Evolutionary conservation across 2,113 vertebrate genomes (phyloP).

Genomic region (Callipepla californica): DNA sequence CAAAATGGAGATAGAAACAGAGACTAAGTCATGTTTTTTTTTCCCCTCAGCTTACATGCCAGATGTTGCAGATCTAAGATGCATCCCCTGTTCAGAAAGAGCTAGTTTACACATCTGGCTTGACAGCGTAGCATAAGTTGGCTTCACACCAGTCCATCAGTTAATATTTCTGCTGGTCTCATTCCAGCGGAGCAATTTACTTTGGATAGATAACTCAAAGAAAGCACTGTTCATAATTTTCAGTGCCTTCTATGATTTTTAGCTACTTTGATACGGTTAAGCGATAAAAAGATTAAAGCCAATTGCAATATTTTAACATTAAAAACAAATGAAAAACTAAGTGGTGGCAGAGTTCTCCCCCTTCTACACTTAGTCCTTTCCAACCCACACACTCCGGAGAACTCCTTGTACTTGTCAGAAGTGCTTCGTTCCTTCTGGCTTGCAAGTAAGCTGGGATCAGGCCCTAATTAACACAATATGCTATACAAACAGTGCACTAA

Average conservation of each 20-base stretch:
- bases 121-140: not conserved
- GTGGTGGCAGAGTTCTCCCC: not conserved
- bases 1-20: not conserved
- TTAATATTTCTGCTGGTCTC: not conserved
- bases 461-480: not conserved
- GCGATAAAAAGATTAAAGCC: slow-evolving; percentile 11
- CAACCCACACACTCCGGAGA: not conserved
- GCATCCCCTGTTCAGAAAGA: not conserved
- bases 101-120: not conserved
- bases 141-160: not conserved
- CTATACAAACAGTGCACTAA: not conserved
- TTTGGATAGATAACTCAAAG: slow-evolving; percentile 5
- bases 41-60: not conserved
- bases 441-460: not conserved
- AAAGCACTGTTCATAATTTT: not conserved
- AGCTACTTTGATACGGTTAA: slow-evolving; percentile 12
- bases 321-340: not conserved
- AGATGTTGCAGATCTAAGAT: not conserved
- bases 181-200: not conserved
- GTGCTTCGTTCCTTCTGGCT: not conserved
- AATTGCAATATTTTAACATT: slow-evolving; percentile 6
- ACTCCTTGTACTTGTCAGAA: not conserved
- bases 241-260: not conserved
- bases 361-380: slow-evolving; percentile 1
- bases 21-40: not conserved